phyloP scores from a whole-genome alignment of 2,113 vertebrate genomes.

The Cyphotilapia sp. region DNA sequence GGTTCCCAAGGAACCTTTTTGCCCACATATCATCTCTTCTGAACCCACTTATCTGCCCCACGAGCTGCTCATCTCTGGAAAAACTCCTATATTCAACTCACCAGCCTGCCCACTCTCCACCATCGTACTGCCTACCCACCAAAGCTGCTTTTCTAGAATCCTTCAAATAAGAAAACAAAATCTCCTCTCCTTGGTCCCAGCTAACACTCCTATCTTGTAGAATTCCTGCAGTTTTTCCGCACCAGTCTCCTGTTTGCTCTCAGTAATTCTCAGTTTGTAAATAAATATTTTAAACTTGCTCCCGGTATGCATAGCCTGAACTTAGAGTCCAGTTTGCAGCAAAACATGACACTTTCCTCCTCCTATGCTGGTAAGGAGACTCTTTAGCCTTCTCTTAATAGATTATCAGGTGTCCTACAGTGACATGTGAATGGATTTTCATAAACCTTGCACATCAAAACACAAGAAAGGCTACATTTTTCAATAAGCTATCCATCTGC shows the following conservation, averaged over 20 bases:
- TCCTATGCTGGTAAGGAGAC: fast-evolving
- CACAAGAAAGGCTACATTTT: not conserved
- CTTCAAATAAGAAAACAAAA: not conserved
- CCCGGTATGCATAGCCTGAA: not conserved
- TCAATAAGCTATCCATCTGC: conserved; percentile 29
- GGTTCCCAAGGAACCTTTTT: not conserved
- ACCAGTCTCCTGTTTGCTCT: not conserved
- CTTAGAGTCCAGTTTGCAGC: not conserved
- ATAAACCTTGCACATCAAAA: conserved; percentile 29
- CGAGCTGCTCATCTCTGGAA: not conserved
- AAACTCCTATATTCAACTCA: not conserved
- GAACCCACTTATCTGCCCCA: not conserved
- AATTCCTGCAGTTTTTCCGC: not conserved
- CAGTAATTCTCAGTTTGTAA: not conserved
- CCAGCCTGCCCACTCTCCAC: not conserved
- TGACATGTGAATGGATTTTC: conserved; percentile 30
- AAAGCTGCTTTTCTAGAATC: not conserved
- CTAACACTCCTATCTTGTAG: not conserved
- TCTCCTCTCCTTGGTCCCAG: not conserved
- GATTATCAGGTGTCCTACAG: not conserved
- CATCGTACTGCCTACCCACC: not conserved
- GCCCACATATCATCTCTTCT: not conserved
- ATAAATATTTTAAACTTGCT: not conserved
- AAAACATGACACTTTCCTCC: not conserved
- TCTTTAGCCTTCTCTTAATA: not conserved